A percentile compares a stretch with the other conserved stretches of the same genome.
phyloP scores from a whole-genome alignment of 2,113 vertebrate species.

The Takifugu flavidus region DNA sequence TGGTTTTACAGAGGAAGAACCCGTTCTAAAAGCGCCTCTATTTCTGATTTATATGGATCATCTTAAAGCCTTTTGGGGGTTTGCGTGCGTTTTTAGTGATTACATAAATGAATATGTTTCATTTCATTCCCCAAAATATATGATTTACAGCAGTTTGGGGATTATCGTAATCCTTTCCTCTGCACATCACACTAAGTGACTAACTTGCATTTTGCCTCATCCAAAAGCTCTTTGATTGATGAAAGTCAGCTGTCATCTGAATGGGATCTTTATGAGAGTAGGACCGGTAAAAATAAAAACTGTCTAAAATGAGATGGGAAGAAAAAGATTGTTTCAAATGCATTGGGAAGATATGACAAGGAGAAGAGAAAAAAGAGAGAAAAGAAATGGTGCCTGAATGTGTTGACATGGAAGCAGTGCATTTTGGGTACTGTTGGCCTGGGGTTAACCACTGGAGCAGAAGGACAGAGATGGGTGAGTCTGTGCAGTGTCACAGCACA shows the following conservation, averaged over 20 bases:
- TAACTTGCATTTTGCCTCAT: neutral
- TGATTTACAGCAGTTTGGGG: neutral
- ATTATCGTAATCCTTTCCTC: slow-evolving; percentile 15
- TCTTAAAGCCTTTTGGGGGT: no score
- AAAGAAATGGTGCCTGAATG: slow-evolving; percentile 56
- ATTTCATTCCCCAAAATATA: no score
- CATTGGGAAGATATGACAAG: neutral
- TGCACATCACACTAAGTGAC: neutral
- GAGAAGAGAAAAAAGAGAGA: slow-evolving; percentile 6
- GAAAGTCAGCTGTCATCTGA: no score
- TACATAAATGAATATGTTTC: no score
- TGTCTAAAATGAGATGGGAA: neutral
- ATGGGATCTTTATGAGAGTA: no score
- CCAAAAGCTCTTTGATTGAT: no score
- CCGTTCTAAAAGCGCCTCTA: no score
- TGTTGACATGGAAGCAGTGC: slow-evolving; percentile 62
- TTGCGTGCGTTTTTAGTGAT: no score
- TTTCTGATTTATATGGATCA: no score
- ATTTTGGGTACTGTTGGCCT: slow-evolving; percentile 67
- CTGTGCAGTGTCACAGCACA: slow-evolving; percentile 52
- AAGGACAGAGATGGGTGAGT: slow-evolving; percentile 64
- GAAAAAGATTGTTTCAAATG: neutral
- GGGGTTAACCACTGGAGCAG: slow-evolving; percentile 66
- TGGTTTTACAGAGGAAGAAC: no score
- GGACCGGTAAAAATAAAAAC: no score